phyloP scores from a whole-genome alignment of 1,140 invertebrate genomes.

The Aphelinus atriplicis region DNA sequence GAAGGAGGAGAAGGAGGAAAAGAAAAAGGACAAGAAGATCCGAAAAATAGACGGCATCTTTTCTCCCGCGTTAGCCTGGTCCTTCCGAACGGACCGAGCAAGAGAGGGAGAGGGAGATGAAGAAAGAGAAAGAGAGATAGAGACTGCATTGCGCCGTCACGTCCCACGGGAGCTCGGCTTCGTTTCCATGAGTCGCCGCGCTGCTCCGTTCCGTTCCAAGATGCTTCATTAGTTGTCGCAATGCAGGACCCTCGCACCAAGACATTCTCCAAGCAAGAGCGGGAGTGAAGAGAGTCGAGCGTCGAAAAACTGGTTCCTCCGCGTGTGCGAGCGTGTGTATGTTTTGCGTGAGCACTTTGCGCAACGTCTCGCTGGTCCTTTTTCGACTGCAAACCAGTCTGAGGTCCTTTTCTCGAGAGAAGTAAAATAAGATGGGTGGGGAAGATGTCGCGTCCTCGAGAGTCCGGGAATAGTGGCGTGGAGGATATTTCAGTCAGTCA shows the following conservation, averaged over 20 bases:
- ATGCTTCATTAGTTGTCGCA: slow-evolving; percentile 67
- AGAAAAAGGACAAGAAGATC: slow-evolving; percentile 16
- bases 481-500: slow-evolving; percentile 61
- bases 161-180: slow-evolving; percentile 59
- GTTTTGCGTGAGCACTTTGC: slow-evolving; percentile 35
- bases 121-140: slow-evolving; percentile 39
- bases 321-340: slow-evolving; percentile 37
- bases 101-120: slow-evolving; percentile 19
- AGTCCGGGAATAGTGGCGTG: slow-evolving; percentile 54
- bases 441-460: slow-evolving; percentile 39
- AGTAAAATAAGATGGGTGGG: not conserved
- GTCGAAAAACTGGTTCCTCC: slow-evolving; percentile 15
- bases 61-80: too few species aligned
- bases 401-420: slow-evolving; percentile 39
- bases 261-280: not conserved
- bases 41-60: too few species aligned
- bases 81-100: not conserved
- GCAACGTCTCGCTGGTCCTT: slow-evolving; percentile 41
- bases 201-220: slow-evolving; percentile 55
- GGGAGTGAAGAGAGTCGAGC: not conserved
- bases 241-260: slow-evolving; percentile 56
- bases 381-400: slow-evolving; percentile 42
- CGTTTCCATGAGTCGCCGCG: slow-evolving; percentile 43
- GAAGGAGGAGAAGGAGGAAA: slow-evolving; percentile 29
- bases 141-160: slow-evolving; percentile 66